Conservation (phyloP, 2,888 invertebrate species). For the Elaeidobius kamerunicus region DNA sequence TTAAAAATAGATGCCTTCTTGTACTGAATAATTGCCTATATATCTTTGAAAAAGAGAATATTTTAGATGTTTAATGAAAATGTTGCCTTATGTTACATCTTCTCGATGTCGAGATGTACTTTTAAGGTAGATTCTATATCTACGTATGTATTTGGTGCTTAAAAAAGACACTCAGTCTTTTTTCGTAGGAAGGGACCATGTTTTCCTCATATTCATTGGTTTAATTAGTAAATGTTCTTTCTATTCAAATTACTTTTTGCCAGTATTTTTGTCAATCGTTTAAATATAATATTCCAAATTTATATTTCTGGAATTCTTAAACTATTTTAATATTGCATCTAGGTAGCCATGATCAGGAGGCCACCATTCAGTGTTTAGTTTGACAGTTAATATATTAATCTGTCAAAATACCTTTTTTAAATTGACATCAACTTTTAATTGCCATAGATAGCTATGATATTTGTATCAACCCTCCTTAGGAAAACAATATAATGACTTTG, state of each 20-base stretch:
- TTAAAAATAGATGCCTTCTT: slow-evolving; percentile 6
- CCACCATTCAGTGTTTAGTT: no score
- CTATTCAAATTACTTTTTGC: not conserved
- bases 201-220: slow-evolving; percentile 8
- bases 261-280: not conserved
- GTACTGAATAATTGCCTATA: slow-evolving; percentile 21
- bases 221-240: slow-evolving; percentile 3
- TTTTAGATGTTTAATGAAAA: slow-evolving; percentile 16
- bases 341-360: no score
- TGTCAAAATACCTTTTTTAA: not conserved
- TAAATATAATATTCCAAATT: not conserved
- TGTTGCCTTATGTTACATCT: slow-evolving; percentile 27
- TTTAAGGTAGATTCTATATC: slow-evolving; percentile 27
- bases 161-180: slow-evolving; percentile 27
- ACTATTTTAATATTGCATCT: not conserved
- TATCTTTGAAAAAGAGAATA: slow-evolving; percentile 13
- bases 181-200: slow-evolving; percentile 30
- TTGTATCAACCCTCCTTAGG: not conserved
- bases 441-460: no score
- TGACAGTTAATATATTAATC: no score
- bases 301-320: not conserved
- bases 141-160: slow-evolving; percentile 28
- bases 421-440: not conserved
- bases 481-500: not conserved
- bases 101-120: slow-evolving; percentile 23